Conservation (phyloP, 1,140 invertebrate species). For the Solen grandis region DNA sequence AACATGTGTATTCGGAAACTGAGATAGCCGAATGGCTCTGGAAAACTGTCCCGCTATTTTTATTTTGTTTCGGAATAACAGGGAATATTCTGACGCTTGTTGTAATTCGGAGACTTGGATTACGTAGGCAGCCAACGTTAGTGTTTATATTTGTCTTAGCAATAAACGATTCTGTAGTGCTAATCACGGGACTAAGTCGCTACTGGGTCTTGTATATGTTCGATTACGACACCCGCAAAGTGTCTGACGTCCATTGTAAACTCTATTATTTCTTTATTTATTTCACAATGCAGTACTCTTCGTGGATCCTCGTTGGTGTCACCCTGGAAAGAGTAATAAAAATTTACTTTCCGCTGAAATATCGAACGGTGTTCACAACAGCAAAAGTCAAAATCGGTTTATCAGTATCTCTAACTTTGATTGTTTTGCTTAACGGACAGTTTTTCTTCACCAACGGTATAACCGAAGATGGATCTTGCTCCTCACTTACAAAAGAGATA, state of each 20-base stretch:
- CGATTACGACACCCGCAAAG: conserved; percentile 59
- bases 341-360: conserved; percentile 62
- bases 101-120: conserved; percentile 40
- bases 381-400: conserved; percentile 40
- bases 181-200: conserved; percentile 61
- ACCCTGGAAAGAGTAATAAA: conserved; percentile 66
- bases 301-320: conserved; percentile 74
- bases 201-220: conserved; percentile 63
- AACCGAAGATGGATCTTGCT: conserved; percentile 8
- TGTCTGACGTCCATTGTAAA: conserved; percentile 61
- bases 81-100: conserved; percentile 60
- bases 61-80: conserved; percentile 55
- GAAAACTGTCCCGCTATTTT: conserved; percentile 49
- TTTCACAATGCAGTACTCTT: conserved; percentile 66
- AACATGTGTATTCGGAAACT: too few species aligned
- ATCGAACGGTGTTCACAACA: conserved; percentile 54
- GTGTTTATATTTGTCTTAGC: conserved; percentile 60
- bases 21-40: conserved; percentile 49
- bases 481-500: conserved; percentile 46
- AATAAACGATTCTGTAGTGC: conserved; percentile 61
- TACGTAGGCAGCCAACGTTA: conserved; percentile 41
- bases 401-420: conserved; percentile 50
- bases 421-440: conserved; percentile 61
- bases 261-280: conserved; percentile 69
- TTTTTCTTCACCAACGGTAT: conserved; percentile 68